phyloP scores from a whole-genome alignment of 2,888 invertebrate species.

The Siphonodentalium dalli region DNA sequence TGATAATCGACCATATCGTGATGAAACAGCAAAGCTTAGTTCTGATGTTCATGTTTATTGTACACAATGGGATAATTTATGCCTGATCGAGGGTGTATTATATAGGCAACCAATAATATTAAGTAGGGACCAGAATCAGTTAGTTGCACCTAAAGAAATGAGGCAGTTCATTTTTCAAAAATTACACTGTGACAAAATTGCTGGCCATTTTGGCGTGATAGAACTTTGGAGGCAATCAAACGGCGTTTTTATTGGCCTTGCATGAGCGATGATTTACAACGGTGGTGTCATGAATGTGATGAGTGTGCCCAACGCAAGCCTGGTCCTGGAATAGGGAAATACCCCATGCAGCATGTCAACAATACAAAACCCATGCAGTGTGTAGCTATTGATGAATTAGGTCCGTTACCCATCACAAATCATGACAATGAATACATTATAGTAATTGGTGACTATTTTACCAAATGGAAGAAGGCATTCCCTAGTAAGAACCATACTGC shows the following conservation, averaged over 20 bases:
- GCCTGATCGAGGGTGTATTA: no score
- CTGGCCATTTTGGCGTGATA: slow-evolving; percentile 31
- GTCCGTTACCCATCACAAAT: slow-evolving; percentile 26
- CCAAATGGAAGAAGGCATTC: slow-evolving; percentile 27
- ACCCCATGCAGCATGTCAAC: slow-evolving; percentile 16
- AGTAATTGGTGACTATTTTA: slow-evolving; percentile 32
- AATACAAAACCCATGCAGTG: slow-evolving; percentile 12
- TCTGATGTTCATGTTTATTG: no score
- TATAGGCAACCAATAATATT: no score
- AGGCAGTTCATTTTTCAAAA: slow-evolving; percentile 8
- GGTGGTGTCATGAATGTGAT: slow-evolving; percentile 27
- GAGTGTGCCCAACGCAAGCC: slow-evolving; percentile 24
- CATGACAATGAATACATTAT: slow-evolving; percentile 31
- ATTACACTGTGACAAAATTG: slow-evolving; percentile 11
- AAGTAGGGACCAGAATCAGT: no score
- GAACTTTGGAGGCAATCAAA: slow-evolving; percentile 23
- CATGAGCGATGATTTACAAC: slow-evolving; percentile 13
- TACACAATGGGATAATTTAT: no score
- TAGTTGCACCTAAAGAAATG: slow-evolving; percentile 13
- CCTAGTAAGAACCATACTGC: slow-evolving; percentile 25
- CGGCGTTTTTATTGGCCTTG: slow-evolving; percentile 30
- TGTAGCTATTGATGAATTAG: slow-evolving; percentile 31
- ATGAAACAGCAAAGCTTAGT: no score
- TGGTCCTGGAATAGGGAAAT: slow-evolving; percentile 23
- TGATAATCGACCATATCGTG: no score